Evolutionary conservation across 2,113 vertebrate species (phyloP), one percentile per base, ranked within the genome.

Genomic region (Ceyx melanurus): DNA sequence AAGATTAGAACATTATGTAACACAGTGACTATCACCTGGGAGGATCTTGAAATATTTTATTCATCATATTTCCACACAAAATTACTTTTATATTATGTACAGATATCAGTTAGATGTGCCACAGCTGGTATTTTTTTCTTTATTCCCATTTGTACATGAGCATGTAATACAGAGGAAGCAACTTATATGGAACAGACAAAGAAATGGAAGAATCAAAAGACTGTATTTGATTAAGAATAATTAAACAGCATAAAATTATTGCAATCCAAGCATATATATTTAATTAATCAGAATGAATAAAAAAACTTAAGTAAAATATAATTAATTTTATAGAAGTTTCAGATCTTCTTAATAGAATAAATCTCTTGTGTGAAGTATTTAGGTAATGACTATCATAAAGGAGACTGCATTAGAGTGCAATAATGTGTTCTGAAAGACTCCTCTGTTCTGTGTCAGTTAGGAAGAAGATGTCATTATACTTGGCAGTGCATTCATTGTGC

Each of bases 321-420:
- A 94, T 95, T 96, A 96, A 96, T 95, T 96, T 97, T 95, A 95
- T 86, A 83, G 86, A 91, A 54, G 53, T 96, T 97, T 88, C 42
- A 45, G 80, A 81, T 73, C n/a, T 92, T 92, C 89, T 93, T 97
- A 96, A 96, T 90, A 86, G 91, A 96, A 94, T 65, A 94, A 96
- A 92, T 97, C 94, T 97, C 97, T 91, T 60, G 92, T 96, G 97
- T 97, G 92, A 97, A 97, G 97, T 97, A 97, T 96, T 97, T 97
- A 97, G 93, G 88, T 97, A 97, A 97, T 95, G 96, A 96, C 96
- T 97, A 93, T 94, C 94, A 95, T 96, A 97, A 97, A 97, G 88
- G 84, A 97, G 95, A 94, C 88, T 92, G 91, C 90, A 97, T 97
- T 94, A 82, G 88, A 97, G 80, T 82, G 86, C 89, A 96, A 96